A percentile compares a stretch with the other conserved stretches of the same genome.
These are phyloP conservation scores for Coptodon rendalli DNA, from an alignment of 2,113 vertebrate genomes.

Conservation along the genomic window DNA sequence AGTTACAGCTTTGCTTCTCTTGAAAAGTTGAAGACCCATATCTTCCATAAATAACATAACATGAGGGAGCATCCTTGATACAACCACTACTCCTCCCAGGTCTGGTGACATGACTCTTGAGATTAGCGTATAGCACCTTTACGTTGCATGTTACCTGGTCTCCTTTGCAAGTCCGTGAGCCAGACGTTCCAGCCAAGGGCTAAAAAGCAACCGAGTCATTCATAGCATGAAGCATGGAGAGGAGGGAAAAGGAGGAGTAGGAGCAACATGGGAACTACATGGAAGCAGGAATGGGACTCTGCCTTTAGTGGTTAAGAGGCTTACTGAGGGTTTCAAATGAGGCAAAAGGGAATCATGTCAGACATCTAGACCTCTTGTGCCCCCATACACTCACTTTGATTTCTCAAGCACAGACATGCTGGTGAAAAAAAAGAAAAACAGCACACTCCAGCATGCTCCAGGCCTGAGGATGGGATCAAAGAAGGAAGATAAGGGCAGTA, in stretches of 20 bases:
- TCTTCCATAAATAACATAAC: neutral
- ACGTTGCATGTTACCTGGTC: neutral
- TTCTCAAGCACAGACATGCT: neutral
- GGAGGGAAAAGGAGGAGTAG: neutral
- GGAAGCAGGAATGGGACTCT: neutral
- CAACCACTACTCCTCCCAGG: neutral
- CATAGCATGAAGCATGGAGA: neutral
- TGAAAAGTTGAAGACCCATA: neutral
- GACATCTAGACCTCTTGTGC: slow-evolving; percentile 1
- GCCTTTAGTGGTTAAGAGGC: slow-evolving; percentile 5
- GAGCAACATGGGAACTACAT: neutral
- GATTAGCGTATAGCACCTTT: neutral
- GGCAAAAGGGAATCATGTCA: slow-evolving; percentile 16
- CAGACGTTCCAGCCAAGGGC: neutral
- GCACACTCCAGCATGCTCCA: neutral
- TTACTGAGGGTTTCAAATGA: slow-evolving; percentile 32
- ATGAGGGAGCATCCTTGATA: neutral
- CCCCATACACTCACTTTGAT: slow-evolving; percentile 25
- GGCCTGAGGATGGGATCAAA: neutral
- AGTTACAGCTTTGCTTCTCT: slow-evolving; percentile 18
- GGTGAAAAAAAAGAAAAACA: neutral
- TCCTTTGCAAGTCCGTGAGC: neutral
- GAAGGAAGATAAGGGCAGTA: neutral
- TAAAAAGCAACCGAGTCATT: neutral
- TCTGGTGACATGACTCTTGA: neutral